phyloP scores from a whole-genome alignment of 2,113 vertebrate species.

The Struthio camelus region DNA sequence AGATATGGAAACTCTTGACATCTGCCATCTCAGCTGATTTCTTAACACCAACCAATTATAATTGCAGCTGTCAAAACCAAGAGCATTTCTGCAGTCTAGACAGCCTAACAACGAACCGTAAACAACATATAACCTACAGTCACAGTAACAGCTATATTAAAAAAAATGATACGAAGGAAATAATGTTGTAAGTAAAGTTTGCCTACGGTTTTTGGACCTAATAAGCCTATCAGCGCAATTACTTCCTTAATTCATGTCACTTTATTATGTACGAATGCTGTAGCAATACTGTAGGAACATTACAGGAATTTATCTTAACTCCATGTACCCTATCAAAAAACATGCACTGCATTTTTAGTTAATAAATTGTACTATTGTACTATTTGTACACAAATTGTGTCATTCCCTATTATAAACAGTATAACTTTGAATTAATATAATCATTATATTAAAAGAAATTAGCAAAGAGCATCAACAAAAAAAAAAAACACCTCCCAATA shows the following conservation, averaged over 20 bases:
- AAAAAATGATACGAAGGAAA: background rate
- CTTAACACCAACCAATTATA: background rate
- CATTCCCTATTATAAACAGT: background rate
- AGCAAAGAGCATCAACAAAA: background rate
- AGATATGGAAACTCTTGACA: background rate
- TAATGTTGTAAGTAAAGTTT: background rate
- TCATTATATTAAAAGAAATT: background rate
- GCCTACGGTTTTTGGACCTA: background rate
- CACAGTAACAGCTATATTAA: background rate
- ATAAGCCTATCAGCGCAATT: background rate
- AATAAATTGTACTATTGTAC: no score
- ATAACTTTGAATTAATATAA: background rate
- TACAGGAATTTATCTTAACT: background rate
- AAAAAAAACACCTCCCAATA: background rate
- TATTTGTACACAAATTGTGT: background rate
- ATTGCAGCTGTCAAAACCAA: background rate
- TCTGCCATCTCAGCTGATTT: background rate
- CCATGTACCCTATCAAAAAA: background rate
- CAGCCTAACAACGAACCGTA: background rate
- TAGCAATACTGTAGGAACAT: no score
- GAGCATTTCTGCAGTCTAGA: background rate
- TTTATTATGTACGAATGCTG: background rate
- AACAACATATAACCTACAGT: fast-evolving
- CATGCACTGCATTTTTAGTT: background rate
- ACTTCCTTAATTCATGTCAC: background rate